These are phyloP conservation scores for Ladona fulva DNA, from an alignment of 1,140 invertebrate genomes.

Conservation along the genomic window DNA sequence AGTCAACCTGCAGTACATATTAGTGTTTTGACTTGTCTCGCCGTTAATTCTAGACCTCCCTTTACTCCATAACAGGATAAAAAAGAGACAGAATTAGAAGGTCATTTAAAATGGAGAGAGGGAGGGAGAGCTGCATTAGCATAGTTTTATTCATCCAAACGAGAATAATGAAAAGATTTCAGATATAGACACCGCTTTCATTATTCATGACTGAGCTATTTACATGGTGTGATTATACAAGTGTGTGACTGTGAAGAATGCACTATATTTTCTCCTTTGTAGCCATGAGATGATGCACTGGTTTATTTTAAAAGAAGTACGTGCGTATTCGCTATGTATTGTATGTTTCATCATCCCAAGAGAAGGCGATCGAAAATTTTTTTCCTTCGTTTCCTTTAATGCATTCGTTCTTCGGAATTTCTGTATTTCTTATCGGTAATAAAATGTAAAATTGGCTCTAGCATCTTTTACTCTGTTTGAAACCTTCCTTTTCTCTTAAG, in stretches of 20 bases:
- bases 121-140: neutral
- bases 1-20: no score
- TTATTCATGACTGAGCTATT: neutral
- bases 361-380: neutral
- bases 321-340: neutral
- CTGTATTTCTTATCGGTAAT: neutral
- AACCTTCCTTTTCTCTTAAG: no score
- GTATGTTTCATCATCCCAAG: neutral
- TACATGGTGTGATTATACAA: neutral
- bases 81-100: no score
- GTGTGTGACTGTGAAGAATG: slow-evolving; percentile 1
- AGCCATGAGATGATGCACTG: neutral
- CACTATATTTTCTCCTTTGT: neutral
- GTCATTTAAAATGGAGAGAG: no score
- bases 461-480: neutral
- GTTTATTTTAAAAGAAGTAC: neutral
- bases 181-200: neutral
- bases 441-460: neutral
- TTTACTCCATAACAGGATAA: no score
- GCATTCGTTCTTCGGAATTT: neutral
- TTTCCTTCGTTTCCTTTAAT: neutral
- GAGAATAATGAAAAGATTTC: slow-evolving; percentile 2
- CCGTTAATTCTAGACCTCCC: no score
- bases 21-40: no score
- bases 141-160: neutral